These are phyloP conservation scores for Smithornis capensis DNA, from an alignment of 2,113 vertebrate genomes.

Conservation along the genomic window DNA sequence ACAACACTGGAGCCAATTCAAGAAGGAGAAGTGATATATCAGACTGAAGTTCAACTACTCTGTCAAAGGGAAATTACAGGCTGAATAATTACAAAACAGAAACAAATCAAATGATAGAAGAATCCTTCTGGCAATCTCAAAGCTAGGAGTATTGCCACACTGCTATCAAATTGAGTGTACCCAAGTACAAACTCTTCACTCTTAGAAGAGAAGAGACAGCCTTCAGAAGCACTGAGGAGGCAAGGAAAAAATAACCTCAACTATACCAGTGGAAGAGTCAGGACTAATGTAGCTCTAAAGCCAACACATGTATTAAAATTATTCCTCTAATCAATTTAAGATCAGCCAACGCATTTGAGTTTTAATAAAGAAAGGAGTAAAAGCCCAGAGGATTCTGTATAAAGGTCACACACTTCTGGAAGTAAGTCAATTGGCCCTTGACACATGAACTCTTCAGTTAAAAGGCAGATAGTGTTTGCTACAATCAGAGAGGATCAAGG, in stretches of 20 bases:
- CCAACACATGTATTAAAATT: background rate
- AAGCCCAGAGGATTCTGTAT: background rate
- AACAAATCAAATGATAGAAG: background rate
- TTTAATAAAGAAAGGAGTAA: background rate
- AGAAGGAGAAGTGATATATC: background rate
- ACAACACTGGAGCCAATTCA: background rate
- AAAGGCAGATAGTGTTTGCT: background rate
- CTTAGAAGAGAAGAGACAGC: background rate
- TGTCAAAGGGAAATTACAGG: background rate
- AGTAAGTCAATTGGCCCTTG: background rate
- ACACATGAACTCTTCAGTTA: background rate
- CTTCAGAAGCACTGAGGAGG: background rate
- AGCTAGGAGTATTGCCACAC: background rate
- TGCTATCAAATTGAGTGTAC: background rate
- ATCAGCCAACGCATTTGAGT: background rate
- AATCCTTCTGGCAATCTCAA: background rate
- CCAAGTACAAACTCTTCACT: background rate
- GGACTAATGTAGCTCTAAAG: background rate
- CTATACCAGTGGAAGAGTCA: background rate
- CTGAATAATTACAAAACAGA: background rate
- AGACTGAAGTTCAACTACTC: background rate
- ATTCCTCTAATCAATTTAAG: background rate
- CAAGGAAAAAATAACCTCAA: background rate
- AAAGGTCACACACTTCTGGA: background rate
- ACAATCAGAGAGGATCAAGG: background rate